Percentiles rank a stretch among this genome's conserved stretches.
phyloP scores from a whole-genome alignment of 2,113 vertebrate genomes.

The Labeo rohita region DNA sequence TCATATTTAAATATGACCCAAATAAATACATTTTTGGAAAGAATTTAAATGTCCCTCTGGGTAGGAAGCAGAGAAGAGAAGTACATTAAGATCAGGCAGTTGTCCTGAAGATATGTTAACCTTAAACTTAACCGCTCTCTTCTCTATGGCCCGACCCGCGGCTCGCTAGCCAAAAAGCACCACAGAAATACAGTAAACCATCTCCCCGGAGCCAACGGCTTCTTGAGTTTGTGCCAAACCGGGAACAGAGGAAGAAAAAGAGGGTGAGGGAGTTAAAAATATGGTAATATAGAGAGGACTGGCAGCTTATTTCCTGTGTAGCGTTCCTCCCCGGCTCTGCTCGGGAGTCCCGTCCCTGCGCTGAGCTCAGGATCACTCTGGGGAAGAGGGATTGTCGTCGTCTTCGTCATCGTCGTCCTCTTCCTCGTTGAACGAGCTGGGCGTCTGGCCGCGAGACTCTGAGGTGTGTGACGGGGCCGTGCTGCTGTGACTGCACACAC shows the following conservation, averaged over 20 bases:
- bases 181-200: conserved; percentile 10
- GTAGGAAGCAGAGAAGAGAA: not conserved
- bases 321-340: conserved; percentile 3
- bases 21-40: conserved; percentile 50
- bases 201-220: conserved; percentile 8
- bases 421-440: conserved; percentile 85
- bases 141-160: conserved; percentile 17
- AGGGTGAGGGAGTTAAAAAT: conserved; percentile 43
- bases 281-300: conserved; percentile 49
- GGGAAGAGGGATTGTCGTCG: conserved; percentile 80
- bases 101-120: not conserved
- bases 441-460: conserved; percentile 82
- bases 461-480: conserved; percentile 77
- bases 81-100: not conserved
- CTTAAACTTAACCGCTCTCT: not conserved
- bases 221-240: not conserved
- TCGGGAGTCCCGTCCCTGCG: conserved; percentile 1
- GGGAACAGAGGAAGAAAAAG: not conserved
- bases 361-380: conserved; percentile 73
- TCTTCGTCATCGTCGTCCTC: conserved; percentile 76
- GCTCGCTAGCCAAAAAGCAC: conserved; percentile 43
- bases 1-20: conserved; percentile 36
- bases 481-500: conserved; percentile 74
- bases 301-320: conserved; percentile 59
- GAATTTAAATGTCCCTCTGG: conserved; percentile 39